These are phyloP conservation scores for Dolichoris vasculosae DNA, from an alignment of 1,140 invertebrate species.

Conservation along the genomic window DNA sequence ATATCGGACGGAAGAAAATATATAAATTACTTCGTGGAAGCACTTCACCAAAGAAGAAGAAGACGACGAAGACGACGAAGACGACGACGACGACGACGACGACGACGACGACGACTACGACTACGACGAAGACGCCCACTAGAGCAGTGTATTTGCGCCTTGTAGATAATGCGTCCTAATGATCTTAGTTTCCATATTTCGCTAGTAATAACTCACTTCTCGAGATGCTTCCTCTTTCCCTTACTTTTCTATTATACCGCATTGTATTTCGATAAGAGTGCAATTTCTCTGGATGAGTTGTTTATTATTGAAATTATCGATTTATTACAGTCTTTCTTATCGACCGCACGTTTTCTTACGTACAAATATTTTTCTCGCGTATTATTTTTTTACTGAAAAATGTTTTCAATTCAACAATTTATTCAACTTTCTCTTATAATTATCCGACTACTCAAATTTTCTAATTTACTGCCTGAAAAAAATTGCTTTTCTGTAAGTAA, in stretches of 20 bases:
- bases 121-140: conserved; percentile 34
- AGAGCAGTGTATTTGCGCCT: conserved; percentile 11
- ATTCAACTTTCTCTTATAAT: too few relatives aligned
- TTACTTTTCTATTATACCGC: not conserved
- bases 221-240: not conserved
- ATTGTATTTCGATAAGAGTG: conserved; percentile 15
- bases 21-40: conserved; percentile 72
- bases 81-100: conserved; percentile 27
- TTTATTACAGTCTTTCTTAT: not conserved
- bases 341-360: not conserved
- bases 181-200: conserved; percentile 48
- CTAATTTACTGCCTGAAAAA: too few relatives aligned
- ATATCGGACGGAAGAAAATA: conserved; percentile 73
- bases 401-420: too few relatives aligned
- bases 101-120: conserved; percentile 45
- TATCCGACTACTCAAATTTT: too few relatives aligned
- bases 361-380: too few relatives aligned
- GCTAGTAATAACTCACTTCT: conserved; percentile 46
- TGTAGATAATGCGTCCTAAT: conserved; percentile 44
- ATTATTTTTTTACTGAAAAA: not conserved
- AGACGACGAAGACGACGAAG: conserved; percentile 42
- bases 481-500: too few relatives aligned
- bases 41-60: conserved; percentile 51
- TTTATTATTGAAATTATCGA: not conserved
- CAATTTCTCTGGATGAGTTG: not conserved